Evolutionary conservation across 2,888 invertebrate genomes (phyloP).

Genomic region (Plebejus anna): DNA sequence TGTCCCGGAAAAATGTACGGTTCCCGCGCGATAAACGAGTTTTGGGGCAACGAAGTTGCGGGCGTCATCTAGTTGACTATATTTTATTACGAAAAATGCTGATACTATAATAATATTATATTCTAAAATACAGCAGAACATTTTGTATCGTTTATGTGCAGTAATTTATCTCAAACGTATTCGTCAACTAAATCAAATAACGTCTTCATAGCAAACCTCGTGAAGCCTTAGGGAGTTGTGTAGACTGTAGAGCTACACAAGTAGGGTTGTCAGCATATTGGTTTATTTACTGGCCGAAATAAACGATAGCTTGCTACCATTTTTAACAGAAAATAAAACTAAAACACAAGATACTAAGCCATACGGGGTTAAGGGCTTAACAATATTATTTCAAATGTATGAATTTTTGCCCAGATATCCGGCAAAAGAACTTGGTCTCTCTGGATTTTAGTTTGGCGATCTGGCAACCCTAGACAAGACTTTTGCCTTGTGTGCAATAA

Average conservation of each 20-base stretch:
- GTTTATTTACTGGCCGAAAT: not conserved
- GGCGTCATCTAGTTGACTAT: too few relatives aligned
- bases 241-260: not conserved
- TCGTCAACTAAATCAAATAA: slow-evolving; percentile 11
- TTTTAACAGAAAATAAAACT: too few relatives aligned
- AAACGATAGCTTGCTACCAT: not conserved
- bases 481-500: not conserved
- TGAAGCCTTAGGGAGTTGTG: not conserved
- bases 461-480: not conserved
- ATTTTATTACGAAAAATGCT: too few relatives aligned
- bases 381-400: not conserved
- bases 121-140: too few relatives aligned
- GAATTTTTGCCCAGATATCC: not conserved
- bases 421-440: not conserved
- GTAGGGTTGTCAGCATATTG: not conserved
- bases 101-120: too few relatives aligned
- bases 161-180: not conserved
- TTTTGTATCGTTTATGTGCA: not conserved
- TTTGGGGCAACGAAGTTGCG: too few relatives aligned
- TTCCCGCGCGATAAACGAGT: too few relatives aligned
- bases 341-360: not conserved
- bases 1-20: too few relatives aligned
- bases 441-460: not conserved
- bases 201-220: not conserved
- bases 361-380: not conserved